Percentiles rank a stretch among this genome's conserved stretches.
Evolutionary conservation across 2,113 vertebrate species (phyloP).

Genomic region (Benitochromis conjunctus): DNA sequence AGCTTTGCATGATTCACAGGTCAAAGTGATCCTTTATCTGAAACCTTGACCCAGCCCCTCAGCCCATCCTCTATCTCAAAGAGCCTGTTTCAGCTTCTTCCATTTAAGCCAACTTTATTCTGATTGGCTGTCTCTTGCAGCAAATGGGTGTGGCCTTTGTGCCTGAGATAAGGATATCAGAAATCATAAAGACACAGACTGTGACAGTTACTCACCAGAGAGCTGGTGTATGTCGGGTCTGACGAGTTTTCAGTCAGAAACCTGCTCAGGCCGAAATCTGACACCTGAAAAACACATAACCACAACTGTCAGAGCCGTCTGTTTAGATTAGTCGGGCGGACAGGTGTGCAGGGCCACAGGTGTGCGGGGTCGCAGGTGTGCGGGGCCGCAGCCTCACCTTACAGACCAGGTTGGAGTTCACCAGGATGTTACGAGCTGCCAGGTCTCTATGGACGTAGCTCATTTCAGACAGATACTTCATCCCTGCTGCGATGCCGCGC

Average conservation of each 20-base stretch:
- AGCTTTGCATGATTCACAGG: background rate
- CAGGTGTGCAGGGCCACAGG: background rate
- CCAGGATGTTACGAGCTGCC: slow-evolving; percentile 62
- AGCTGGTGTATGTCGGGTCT: slow-evolving; percentile 64
- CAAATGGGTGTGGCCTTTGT: background rate
- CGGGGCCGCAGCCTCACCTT: slow-evolving; percentile 37
- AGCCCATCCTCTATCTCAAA: background rate
- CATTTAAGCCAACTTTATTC: background rate
- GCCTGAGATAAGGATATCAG: background rate
- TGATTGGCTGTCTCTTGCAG: background rate
- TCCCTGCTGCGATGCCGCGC: slow-evolving; percentile 48
- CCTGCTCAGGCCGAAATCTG: slow-evolving; percentile 28
- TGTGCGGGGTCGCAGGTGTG: background rate
- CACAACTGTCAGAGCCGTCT: rapidly evolving
- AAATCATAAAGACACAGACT: background rate
- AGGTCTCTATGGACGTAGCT: slow-evolving; percentile 65
- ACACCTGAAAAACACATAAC: background rate
- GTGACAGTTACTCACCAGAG: slow-evolving; percentile 28
- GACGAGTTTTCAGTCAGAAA: slow-evolving; percentile 63
- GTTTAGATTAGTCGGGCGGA: rapidly evolving
- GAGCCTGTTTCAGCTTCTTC: background rate
- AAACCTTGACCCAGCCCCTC: background rate
- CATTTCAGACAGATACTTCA: slow-evolving; percentile 64
- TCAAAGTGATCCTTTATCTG: rapidly evolving
- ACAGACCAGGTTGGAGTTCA: slow-evolving; percentile 59